Evolutionary conservation across 2,888 invertebrate genomes (phyloP), one percentile per base, ranked within the genome.

Genomic region (Callinectes sapidus): DNA sequence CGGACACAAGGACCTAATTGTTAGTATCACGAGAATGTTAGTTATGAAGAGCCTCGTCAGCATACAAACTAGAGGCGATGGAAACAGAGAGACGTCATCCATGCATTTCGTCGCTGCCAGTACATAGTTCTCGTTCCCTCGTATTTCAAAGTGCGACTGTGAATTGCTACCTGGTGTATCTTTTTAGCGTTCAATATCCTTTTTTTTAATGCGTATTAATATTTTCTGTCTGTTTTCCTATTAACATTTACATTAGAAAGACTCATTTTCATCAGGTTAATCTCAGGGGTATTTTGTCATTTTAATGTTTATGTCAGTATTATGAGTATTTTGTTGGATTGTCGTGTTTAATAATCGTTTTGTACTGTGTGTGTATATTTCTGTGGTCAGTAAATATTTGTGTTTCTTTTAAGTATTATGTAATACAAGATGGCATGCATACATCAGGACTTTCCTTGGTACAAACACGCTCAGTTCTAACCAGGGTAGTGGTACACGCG

Each of bases 41-140:
- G 32, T 81, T n/a, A 35, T 81, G 81, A 81, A 81, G 35, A 35
- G 81, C 81, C 16, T 32, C 35, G 81, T 81, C 81, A 81, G 81
- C 32, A 81, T 81, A 81, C 35, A 23, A 28, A 71, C 32, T 16
- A 81, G 81, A 35, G 81, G 18, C 35, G 81, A 35, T 16, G 81
- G 81, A 81, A 35, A 81, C 35, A 81, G 61, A 61, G 61, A 61
- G 23, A 35, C 28, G 71, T 13, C 28, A n/a, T 71, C 28, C n/a
- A 48, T 71, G 28, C 28, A 71, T 71, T 71, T 71, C 28, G 28
- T n/a, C 71, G 28, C 71, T 18, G 18, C 2, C 61, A 10, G 48
- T 48, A 61, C 61, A 61, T 61, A 61, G 48, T 48, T 61, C 71
- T 28, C 13, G 71, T 71, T 28, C n/a, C 8, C 18, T 61, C 23